A percentile compares a stretch with the other conserved stretches of the same genome.
Conservation (phyloP, 2,113 vertebrate species). For the Trachemys scripta region DNA sequence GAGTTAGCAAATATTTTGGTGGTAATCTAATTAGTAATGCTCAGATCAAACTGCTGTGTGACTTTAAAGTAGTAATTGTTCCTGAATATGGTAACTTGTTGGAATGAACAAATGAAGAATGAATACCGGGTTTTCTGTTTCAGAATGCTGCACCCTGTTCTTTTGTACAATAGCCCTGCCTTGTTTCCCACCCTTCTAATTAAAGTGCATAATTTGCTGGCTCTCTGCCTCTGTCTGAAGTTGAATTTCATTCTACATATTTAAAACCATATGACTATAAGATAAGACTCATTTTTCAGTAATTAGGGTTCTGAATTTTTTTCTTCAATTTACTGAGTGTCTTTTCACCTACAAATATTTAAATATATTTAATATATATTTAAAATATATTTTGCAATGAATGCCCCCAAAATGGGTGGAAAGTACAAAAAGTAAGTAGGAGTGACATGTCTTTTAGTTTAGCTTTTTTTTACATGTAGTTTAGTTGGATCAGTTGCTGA, state of each 20-base stretch:
- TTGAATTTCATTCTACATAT: background rate
- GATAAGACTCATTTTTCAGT: background rate
- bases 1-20: background rate
- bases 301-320: constrained; percentile 18
- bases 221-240: background rate
- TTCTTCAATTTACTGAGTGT: background rate
- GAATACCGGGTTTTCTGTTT: background rate
- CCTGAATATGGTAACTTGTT: background rate
- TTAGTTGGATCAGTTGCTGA: background rate
- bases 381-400: background rate
- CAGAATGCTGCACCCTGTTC: background rate
- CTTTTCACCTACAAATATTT: background rate
- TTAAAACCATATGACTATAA: background rate
- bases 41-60: background rate
- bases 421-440: rapidly evolving
- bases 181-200: constrained; percentile 11
- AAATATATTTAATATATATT: background rate
- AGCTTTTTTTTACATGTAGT: rapidly evolving
- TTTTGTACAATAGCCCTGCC: background rate
- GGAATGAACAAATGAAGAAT: background rate
- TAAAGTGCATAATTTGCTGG: background rate
- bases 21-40: background rate
- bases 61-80: background rate
- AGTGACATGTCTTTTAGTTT: background rate
- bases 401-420: background rate